Evolutionary conservation across 2,888 invertebrate genomes (phyloP).

Genomic region (Pollenia angustigena): DNA sequence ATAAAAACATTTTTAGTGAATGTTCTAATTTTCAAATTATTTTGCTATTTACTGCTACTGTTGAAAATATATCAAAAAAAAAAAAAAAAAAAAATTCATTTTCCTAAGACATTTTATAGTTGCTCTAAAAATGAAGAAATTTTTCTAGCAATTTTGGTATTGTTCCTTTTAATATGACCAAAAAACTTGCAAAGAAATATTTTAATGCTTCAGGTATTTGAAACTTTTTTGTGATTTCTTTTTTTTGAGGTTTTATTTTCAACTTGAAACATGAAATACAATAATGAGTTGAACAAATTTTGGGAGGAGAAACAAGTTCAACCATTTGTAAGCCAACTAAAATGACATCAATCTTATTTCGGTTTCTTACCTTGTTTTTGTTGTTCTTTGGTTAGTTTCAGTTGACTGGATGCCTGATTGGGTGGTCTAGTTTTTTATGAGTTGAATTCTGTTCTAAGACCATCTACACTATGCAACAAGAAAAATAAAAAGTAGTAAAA

Average conservation of each 20-base stretch:
- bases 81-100: not conserved
- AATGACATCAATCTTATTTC: constrained; percentile 35
- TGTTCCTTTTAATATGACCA: not conserved
- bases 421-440: constrained; percentile 5
- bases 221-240: not conserved
- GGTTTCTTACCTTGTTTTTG: constrained; percentile 13
- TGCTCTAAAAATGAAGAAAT: not conserved
- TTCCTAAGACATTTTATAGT: not conserved
- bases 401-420: not conserved
- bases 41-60: not conserved
- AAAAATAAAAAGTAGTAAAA: no score
- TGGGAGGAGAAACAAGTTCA: constrained; percentile 13
- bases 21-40: not conserved
- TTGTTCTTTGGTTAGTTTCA: not conserved
- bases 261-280: not conserved
- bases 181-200: constrained; percentile 12
- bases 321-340: constrained; percentile 28
- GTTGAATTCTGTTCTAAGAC: not conserved
- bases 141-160: not conserved
- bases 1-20: constrained; percentile 1
- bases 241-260: not conserved
- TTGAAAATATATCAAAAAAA: not conserved
- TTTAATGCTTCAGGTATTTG: constrained; percentile 23
- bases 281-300: not conserved
- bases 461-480: not conserved